Base-by-base conservation (phyloP, 2,113 vertebrate species). In the Edolisoma coerulescens region DNA sequence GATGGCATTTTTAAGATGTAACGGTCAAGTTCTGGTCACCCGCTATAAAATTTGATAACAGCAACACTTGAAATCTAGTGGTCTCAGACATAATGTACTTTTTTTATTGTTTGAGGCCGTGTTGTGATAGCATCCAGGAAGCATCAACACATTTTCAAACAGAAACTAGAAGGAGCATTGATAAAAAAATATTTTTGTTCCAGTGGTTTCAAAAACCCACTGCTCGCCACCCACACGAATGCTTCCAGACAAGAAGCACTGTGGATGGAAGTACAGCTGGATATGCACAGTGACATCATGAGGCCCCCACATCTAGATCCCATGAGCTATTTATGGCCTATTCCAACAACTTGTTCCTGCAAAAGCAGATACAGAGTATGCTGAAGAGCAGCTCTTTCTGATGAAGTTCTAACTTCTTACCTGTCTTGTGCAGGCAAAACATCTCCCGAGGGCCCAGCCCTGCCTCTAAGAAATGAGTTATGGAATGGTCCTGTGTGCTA, bases 221-320 rank as follows among this genome's bases (percentile, higher is more conserved):
- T 14, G 13, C 32, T 63, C 3, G 1, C 30, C 63, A 77, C 9
- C 16, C 20, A 47, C 27, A 69, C 0, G 0, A 91, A 56, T 18
- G 15, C 56, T 44, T 27, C 78, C 42, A 33, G 71, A 42, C 9
- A 28, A 52, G 5, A 18, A 69, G 47, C 79, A n/a, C 39, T 8
- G 28, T 13, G 16, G 32, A 77, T 64, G 17, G 19, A 94, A 44
- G 19, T 7, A 47, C 9, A 74, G 47, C 42, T 76, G 33, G 19
- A 52, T 75, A 56, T 6, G 16, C 33, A 69, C 33, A 50, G 56
- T 4, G 1, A 45, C 56, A 76, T 19, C 41, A 44, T 2, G 7
- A 70, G n/a, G 27, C 10, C 11, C n/a, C 44, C 47, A 50, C 23
- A 52, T 11, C 28, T 41, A 69, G 35, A 42, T 24, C 57, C 27